phyloP scores from a whole-genome alignment of 1,140 invertebrate genomes.

The Aleiodes sp. region DNA sequence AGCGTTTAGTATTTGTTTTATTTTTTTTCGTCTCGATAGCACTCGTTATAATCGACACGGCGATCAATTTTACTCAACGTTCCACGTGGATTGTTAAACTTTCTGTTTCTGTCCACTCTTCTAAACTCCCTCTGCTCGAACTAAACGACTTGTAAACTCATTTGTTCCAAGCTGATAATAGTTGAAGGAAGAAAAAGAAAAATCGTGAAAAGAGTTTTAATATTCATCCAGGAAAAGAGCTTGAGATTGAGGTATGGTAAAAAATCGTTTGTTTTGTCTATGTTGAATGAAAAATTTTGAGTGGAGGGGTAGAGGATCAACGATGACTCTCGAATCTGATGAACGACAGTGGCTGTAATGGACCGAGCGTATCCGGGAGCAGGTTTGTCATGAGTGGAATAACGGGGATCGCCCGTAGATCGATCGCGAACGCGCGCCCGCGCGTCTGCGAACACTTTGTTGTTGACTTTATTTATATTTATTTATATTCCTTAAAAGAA shows the following conservation, averaged over 20 bases:
- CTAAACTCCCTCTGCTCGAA: not conserved
- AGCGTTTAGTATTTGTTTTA: no score
- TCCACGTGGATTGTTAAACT: not conserved
- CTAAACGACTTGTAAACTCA: conserved; percentile 10
- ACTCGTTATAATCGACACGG: not conserved
- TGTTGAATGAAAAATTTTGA: not conserved
- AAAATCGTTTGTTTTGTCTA: not conserved
- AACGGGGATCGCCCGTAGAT: conserved; percentile 29
- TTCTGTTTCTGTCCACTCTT: not conserved
- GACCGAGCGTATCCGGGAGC: conserved; percentile 19
- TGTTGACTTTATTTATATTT: not conserved
- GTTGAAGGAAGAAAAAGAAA: not conserved
- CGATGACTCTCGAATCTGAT: conserved; percentile 1
- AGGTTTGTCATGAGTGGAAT: conserved; percentile 30
- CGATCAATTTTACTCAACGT: conserved; percentile 8
- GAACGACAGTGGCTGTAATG: conserved; percentile 4
- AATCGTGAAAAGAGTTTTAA: not conserved
- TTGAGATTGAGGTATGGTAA: no score
- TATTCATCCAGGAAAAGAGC: not conserved
- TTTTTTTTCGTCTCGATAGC: not conserved
- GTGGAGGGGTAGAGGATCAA: not conserved
- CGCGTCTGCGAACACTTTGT: conserved; percentile 31
- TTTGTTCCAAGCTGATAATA: not conserved
- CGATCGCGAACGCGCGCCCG: conserved; percentile 34
- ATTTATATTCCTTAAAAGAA: not conserved